A percentile compares a stretch with the other conserved stretches of the same genome.
phyloP scores from a whole-genome alignment of 2,888 invertebrate species.

The Leucoma salicis region DNA sequence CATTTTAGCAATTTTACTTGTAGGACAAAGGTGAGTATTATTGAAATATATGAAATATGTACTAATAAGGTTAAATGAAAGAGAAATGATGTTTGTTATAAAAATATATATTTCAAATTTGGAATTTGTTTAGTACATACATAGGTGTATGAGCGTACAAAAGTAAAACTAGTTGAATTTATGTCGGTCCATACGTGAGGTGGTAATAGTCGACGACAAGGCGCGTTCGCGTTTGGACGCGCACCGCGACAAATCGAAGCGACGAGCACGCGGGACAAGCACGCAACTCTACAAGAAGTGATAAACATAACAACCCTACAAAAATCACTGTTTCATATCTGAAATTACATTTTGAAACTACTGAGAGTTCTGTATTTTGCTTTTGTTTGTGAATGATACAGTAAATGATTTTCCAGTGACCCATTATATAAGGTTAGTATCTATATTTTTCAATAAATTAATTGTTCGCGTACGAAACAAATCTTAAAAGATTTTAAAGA shows the following conservation, averaged over 20 bases:
- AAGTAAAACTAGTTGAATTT: slow-evolving; percentile 50
- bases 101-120: slow-evolving; percentile 28
- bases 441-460: slow-evolving; percentile 43
- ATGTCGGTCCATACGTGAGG: slow-evolving; percentile 41
- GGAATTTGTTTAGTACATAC: slow-evolving; percentile 28
- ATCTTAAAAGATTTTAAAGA: slow-evolving; percentile 34
- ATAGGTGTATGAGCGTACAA: slow-evolving; percentile 35
- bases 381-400: slow-evolving; percentile 50
- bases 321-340: slow-evolving; percentile 10
- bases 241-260: slow-evolving; percentile 41
- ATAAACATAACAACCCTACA: slow-evolving; percentile 27
- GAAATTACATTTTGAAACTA: slow-evolving; percentile 9
- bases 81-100: slow-evolving; percentile 1
- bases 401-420: slow-evolving; percentile 59
- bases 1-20: no score
- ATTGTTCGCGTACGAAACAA: slow-evolving; percentile 12
- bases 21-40: no score
- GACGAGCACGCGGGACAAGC: slow-evolving; percentile 51
- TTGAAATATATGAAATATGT: no score
- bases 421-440: slow-evolving; percentile 56
- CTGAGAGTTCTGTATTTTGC: slow-evolving; percentile 13
- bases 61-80: neutral
- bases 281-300: slow-evolving; percentile 35
- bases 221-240: slow-evolving; percentile 60
- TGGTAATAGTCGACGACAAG: slow-evolving; percentile 61